A percentile compares a stretch with the other conserved stretches of the same genome.
phyloP scores from a whole-genome alignment of 2,113 vertebrate species.

The Artemisiospiza belli region DNA sequence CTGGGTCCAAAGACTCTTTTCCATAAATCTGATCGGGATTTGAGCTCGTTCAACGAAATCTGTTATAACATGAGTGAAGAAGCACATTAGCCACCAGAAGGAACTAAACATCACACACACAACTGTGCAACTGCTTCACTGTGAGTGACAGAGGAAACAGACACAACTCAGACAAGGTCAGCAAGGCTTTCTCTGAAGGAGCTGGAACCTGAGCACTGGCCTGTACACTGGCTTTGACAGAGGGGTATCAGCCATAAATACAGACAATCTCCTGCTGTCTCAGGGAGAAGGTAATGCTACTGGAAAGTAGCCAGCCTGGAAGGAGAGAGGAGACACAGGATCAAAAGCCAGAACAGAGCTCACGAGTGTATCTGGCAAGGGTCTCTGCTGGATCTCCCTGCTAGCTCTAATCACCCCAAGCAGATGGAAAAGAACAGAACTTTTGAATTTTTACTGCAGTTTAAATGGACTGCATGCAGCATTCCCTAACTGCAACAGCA shows the following conservation, averaged over 20 bases:
- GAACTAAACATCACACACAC: constrained; percentile 5
- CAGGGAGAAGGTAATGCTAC: constrained; percentile 52
- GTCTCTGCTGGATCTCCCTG: constrained; percentile 53
- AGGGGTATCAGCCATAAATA: not conserved
- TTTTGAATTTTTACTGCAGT: not conserved
- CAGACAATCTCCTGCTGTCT: constrained; percentile 55
- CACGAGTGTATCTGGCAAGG: constrained; percentile 45
- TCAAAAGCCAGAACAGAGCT: constrained; percentile 57
- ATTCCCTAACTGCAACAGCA: not conserved
- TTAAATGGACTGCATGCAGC: not conserved
- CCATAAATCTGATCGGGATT: not conserved
- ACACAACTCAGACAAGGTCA: not conserved
- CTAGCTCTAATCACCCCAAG: constrained; percentile 45
- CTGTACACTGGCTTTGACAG: constrained; percentile 48
- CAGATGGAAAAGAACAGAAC: constrained; percentile 61
- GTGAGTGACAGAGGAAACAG: not conserved
- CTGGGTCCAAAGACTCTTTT: not conserved
- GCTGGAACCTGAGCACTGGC: constrained; percentile 3
- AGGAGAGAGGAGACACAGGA: constrained; percentile 45
- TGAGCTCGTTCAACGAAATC: not conserved
- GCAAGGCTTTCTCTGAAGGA: constrained; percentile 18
- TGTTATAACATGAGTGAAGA: not conserved
- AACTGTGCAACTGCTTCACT: not conserved
- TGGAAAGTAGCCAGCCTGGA: constrained; percentile 52
- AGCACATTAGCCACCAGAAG: not conserved